Base-by-base conservation (phyloP, 2,888 invertebrate genomes). In the Eupithecia tripunctaria region DNA sequence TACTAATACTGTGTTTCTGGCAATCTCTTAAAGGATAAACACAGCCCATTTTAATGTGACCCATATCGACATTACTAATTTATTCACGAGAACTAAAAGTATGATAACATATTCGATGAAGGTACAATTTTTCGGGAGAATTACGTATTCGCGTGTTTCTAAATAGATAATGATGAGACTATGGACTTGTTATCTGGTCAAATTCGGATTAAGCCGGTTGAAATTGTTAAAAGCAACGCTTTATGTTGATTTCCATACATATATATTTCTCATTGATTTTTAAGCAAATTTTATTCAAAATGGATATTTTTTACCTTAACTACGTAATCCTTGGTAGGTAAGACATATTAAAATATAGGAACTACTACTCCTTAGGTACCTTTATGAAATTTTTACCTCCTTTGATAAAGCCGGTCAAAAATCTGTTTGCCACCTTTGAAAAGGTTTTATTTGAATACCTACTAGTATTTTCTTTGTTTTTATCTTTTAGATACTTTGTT, bases 171-270 rank as follows among this genome's bases (percentile, higher is more conserved):
- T 25, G 29, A 59, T 65, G 15, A 51, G 66, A 67, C 66, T 72
- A 62, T 67, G 60, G 43, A 60, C 69, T 69, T 29, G 29, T 15
- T 67, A 63, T 60, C 60, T 51, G 43, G 60, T 0, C 25, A 38
- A 68, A 29, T 59, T 64, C 60, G 64, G 64, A 60, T 68, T 64
- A 36, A 29, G 5, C 43, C 64, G 59, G 27, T 64, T 56, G 8
- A 47, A 8, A 71, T 51, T 43, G 59, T 43, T 41, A 12, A 64
- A 38, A 38, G 41, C 8, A 21, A 63, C 36, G 21, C 18, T 12
- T 47, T 7, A 71, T 68, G 51, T 51, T 66, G 51, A 70, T 56
- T 70, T 51, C 67, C 15, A 36, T 27, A 62, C 14, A 41, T 12
- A 5, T 59, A 59, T 27, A 25, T 63, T n/a, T n/a, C 38, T 36